These are phyloP conservation scores for Netelia virgata DNA, from an alignment of 2,888 invertebrate species.

Conservation along the genomic window DNA sequence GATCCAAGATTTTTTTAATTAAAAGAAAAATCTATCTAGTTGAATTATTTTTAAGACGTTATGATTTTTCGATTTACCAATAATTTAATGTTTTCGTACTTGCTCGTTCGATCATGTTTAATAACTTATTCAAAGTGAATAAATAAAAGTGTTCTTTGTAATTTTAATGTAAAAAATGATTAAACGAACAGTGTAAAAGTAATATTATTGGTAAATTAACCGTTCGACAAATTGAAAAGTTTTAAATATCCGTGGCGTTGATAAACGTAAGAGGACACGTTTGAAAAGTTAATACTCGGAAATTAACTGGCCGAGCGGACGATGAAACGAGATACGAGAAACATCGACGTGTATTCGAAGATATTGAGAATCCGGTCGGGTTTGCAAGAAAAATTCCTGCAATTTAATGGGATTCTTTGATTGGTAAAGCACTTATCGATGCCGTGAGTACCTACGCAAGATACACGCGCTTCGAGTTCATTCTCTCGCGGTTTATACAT, in stretches of 20 bases:
- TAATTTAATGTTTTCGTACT: background rate
- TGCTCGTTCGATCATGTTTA: too few species aligned
- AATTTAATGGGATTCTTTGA: conserved; percentile 84
- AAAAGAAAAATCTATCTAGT: too few species aligned
- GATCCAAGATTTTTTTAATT: too few species aligned
- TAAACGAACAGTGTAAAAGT: too few species aligned
- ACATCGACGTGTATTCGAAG: conserved; percentile 49
- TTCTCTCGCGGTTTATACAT: conserved; percentile 75
- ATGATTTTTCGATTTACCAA: background rate
- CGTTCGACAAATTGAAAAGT: too few species aligned
- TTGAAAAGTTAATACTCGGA: conserved; percentile 56
- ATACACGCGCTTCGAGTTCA: conserved; percentile 75
- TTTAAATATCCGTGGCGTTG: too few species aligned
- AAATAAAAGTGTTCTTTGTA: too few species aligned
- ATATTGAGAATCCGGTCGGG: conserved; percentile 76
- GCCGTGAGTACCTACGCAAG: conserved; percentile 77
- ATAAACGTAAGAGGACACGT: too few species aligned
- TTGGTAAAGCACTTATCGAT: conserved; percentile 80
- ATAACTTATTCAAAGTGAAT: too few species aligned
- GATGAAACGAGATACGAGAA: conserved; percentile 59
- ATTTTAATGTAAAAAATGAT: too few species aligned
- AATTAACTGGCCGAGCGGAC: conserved; percentile 55
- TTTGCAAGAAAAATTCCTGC: conserved; percentile 83
- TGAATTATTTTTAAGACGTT: background rate
- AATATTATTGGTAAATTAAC: too few species aligned